These are phyloP conservation scores for Polyommatus icarus DNA, from an alignment of 2,888 invertebrate species.

Conservation along the genomic window DNA sequence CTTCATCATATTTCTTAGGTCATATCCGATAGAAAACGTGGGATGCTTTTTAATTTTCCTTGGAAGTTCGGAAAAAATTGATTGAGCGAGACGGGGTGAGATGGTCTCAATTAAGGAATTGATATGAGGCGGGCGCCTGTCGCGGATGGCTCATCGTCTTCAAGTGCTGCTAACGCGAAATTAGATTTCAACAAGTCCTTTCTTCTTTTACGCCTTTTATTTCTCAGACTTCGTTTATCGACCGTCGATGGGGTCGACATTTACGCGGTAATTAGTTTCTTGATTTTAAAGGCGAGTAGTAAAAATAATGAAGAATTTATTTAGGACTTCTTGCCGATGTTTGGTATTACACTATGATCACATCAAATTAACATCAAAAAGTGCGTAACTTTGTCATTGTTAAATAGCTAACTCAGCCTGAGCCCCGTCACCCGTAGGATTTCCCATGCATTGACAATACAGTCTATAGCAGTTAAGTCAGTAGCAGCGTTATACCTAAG, in stretches of 20 bases:
- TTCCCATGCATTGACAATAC: too few relatives aligned
- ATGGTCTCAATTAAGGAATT: slow-evolving; percentile 72
- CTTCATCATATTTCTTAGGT: slow-evolving; percentile 4
- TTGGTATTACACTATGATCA: too few relatives aligned
- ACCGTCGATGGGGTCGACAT: neutral
- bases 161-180: slow-evolving; percentile 77
- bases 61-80: slow-evolving; percentile 20
- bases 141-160: slow-evolving; percentile 76
- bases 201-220: slow-evolving; percentile 62
- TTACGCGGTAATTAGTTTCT: neutral
- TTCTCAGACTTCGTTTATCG: slow-evolving; percentile 43
- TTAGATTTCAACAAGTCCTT: slow-evolving; percentile 81
- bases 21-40: slow-evolving; percentile 14
- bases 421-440: too few relatives aligned
- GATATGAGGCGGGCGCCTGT: slow-evolving; percentile 75
- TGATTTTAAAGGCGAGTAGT: neutral
- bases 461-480: too few relatives aligned
- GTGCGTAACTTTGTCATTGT: too few relatives aligned
- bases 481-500: too few relatives aligned
- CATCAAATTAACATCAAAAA: too few relatives aligned
- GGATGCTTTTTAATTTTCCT: slow-evolving; percentile 29
- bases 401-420: too few relatives aligned
- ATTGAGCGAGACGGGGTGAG: slow-evolving; percentile 51
- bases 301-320: neutral
- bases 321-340: too few relatives aligned